Conservation (phyloP, 2,113 vertebrate genomes). For the Eurypyga helias region DNA sequence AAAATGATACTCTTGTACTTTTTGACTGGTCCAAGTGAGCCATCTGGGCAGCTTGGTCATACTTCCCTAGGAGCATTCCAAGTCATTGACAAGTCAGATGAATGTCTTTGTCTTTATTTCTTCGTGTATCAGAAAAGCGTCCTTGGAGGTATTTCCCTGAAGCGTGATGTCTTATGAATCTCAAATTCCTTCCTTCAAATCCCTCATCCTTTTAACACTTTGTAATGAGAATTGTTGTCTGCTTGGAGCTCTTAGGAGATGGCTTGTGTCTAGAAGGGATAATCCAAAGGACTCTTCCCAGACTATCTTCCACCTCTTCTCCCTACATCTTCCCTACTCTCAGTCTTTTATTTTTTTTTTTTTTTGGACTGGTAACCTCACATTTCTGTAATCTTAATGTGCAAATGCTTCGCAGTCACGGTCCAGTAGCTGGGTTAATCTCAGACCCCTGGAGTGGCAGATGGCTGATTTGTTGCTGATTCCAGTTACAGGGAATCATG, state of each 20-base stretch:
- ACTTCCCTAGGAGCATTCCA: not conserved
- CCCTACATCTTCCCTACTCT: not conserved
- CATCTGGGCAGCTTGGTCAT: not conserved
- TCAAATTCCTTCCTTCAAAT: not conserved
- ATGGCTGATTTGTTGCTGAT: conserved; percentile 64
- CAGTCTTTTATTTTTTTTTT: not conserved
- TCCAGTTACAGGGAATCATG: conserved; percentile 28
- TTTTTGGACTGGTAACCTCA: not conserved
- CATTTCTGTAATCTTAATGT: conserved; percentile 54
- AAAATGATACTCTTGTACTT: not conserved
- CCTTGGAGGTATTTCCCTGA: not conserved
- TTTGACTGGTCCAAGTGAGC: not conserved
- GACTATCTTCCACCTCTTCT: not conserved
- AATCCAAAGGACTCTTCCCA: not conserved
- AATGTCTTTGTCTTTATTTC: not conserved
- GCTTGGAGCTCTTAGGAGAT: not conserved
- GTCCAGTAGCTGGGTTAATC: conserved; percentile 59
- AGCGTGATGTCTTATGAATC: not conserved
- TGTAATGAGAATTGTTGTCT: not conserved
- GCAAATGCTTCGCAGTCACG: conserved; percentile 25
- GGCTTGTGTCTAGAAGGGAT: not conserved
- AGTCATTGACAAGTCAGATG: not conserved
- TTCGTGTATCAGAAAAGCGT: not conserved
- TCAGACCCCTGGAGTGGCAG: conserved; percentile 46
- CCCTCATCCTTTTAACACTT: not conserved